phyloP scores from a whole-genome alignment of 2,888 invertebrate genomes.

The Lasioglossum zephyrum region DNA sequence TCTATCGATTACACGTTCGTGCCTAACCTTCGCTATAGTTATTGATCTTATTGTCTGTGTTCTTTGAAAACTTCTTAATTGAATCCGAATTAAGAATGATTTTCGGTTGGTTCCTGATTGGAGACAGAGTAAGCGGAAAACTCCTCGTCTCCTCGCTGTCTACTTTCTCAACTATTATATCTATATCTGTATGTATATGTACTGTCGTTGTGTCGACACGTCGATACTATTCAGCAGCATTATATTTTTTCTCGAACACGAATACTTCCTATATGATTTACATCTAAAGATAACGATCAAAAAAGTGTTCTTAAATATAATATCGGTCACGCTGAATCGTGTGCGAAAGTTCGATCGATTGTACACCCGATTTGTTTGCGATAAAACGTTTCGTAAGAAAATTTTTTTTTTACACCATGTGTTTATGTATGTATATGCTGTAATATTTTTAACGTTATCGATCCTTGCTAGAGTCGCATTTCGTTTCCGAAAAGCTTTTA shows the following conservation, averaged over 20 bases:
- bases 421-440: conserved; percentile 14
- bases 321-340: background rate
- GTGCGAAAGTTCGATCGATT: background rate
- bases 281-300: background rate
- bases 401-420: background rate
- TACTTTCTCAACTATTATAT: background rate
- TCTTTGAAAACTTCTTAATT: conserved; percentile 45
- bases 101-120: conserved; percentile 11
- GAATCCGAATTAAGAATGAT: background rate
- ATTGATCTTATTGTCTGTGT: conserved; percentile 48
- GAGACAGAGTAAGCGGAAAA: conserved; percentile 1
- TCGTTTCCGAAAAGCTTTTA: conserved; percentile 5
- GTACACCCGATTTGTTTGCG: background rate
- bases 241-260: conserved; percentile 12
- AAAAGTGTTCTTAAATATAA: conserved; percentile 8
- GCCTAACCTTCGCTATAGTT: conserved; percentile 21
- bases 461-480: background rate
- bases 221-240: conserved; percentile 1
- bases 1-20: conserved; percentile 14
- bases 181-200: conserved; percentile 2
- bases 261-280: conserved; percentile 4
- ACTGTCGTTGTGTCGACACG: background rate
- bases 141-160: conserved; percentile 12
- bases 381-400: background rate
- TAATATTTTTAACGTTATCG: background rate